Evolutionary conservation across 2,113 vertebrate species (phyloP), one percentile per base, ranked within the genome.

Genomic region (Noctilio leporinus): DNA sequence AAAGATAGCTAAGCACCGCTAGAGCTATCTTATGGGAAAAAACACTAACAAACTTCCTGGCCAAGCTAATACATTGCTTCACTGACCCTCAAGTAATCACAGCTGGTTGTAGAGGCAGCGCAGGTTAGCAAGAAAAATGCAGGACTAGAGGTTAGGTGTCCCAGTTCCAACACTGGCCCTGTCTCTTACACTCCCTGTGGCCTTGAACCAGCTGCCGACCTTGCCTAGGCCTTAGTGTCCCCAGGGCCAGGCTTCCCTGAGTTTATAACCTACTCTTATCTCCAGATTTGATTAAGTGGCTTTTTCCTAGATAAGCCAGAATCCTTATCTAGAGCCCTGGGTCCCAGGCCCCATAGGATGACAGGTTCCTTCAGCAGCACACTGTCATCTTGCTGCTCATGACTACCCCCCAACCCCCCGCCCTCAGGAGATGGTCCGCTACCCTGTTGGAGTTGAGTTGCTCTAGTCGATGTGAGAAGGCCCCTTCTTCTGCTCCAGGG

Each of bases 271-370:
- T 64, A 51, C 24, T 47, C 75, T 67, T 75, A 45, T 30, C 65
- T 59, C 43, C 20, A 95, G 76, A 83, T 88, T 51, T 38, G n/a
- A 65, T 47, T 73, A 51, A 59, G 38, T 24, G 24, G 16, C 17
- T 38, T 95, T 78, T 91, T 96, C 89, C 43, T 53, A 47, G 87
- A 59, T 69, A 62, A 62, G 49, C 24, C 69, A 83, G 83, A 73
- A 35, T 76, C 45, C n/a, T 89, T 35, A 30, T 22, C 40, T 38
- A 65, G 78, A 70, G 35, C 49, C 57, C 47, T 16, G 30, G n/a
- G 59, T 64, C 19, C 10, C 15, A 72, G 67, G 24, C 10, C 81
- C 35, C 28, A 2, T 3, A 5, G 51, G 59, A 69, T 64, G 78
- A 51, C 62, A 78, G 4, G 45, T 28, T 6, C 47, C 30, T 26